Evolutionary conservation across 2,888 invertebrate species (phyloP).

Genomic region (Spatulosminthurus flaviceps): DNA sequence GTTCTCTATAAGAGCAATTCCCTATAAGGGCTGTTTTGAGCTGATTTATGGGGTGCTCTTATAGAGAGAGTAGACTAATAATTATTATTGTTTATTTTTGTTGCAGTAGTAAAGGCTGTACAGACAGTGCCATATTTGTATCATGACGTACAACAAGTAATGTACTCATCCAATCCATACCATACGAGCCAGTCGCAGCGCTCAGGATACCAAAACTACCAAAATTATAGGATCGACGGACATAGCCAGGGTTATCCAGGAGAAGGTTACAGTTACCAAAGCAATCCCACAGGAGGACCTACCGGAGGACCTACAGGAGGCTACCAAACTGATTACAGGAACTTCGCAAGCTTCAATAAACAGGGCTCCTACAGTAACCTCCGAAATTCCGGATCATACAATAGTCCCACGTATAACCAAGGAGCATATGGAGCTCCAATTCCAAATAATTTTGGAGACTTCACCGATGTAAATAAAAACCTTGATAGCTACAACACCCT

Average conservation of each 20-base stretch:
- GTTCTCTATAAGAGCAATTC: too few species aligned
- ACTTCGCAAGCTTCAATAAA: too few species aligned
- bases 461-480: background rate
- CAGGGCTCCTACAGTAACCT: background rate
- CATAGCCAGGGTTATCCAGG: background rate
- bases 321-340: too few species aligned
- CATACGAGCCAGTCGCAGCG: background rate
- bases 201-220: background rate
- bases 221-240: too few species aligned
- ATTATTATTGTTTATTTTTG: background rate
- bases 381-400: background rate
- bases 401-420: background rate
- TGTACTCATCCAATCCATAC: background rate
- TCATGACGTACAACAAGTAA: conserved; percentile 2
- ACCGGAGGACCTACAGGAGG: background rate
- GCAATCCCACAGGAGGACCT: background rate
- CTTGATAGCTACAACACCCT: background rate
- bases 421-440: background rate
- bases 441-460: background rate
- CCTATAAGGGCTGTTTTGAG: too few species aligned
- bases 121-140: conserved; percentile 5
- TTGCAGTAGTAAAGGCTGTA: conserved; percentile 20
- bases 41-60: too few species aligned
- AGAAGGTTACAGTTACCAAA: background rate
- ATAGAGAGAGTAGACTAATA: too few species aligned